phyloP scores from a whole-genome alignment of 1,140 invertebrate species.

The Saxidomus purpurata region DNA sequence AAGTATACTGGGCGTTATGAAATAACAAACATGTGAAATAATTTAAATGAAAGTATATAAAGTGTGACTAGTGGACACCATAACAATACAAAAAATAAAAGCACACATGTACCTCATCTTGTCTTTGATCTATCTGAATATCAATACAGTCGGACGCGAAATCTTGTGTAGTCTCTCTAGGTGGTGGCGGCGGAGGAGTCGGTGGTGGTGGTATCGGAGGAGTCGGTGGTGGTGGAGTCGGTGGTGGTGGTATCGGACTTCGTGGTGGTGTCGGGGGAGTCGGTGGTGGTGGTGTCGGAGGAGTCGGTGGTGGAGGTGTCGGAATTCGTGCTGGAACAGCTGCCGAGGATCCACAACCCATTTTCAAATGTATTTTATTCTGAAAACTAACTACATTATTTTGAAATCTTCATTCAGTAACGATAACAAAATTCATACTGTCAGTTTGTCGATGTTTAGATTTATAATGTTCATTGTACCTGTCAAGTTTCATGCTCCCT shows the following conservation, averaged over 20 bases:
- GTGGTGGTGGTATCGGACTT: background rate
- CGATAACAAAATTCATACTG: too few relatives aligned
- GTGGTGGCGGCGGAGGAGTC: constrained; percentile 19
- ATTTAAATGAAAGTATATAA: background rate
- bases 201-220: constrained; percentile 14
- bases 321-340: background rate
- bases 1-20: too few relatives aligned
- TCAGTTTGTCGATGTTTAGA: too few relatives aligned
- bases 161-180: constrained; percentile 19
- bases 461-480: too few relatives aligned
- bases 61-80: too few relatives aligned
- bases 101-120: constrained; percentile 58
- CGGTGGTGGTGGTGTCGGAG: background rate
- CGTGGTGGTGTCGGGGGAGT: background rate
- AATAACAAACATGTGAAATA: too few relatives aligned
- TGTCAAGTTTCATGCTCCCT: too few relatives aligned
- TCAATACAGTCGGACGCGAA: constrained; percentile 38
- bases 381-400: too few relatives aligned
- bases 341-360: background rate
- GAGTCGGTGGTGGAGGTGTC: background rate
- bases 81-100: background rate
- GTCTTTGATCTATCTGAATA: constrained; percentile 22
- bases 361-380: too few relatives aligned
- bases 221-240: background rate
- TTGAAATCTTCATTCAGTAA: too few relatives aligned